Conservation (phyloP, 2,888 invertebrate genomes). For the Chrysomela aeneicollis region DNA sequence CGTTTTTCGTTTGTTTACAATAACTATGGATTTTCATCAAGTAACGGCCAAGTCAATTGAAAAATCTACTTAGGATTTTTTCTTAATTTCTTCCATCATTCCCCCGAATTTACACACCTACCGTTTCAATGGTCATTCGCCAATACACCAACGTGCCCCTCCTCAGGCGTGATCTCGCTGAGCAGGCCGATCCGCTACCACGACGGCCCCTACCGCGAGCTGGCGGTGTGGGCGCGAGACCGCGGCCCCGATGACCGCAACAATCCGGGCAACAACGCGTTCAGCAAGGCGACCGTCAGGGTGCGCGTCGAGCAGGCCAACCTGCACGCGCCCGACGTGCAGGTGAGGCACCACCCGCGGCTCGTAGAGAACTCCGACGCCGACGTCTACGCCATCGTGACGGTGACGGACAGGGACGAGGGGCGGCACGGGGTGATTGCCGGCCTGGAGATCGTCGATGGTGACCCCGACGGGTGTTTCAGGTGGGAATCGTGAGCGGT, state of each 20-base stretch:
- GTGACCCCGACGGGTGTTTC: conserved; percentile 91
- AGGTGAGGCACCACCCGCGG: conserved; percentile 80
- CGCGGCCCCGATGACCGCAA: conserved; percentile 75
- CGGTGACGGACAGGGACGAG: conserved; percentile 82
- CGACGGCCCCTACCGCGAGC: conserved; percentile 74
- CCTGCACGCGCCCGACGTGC: conserved; percentile 84
- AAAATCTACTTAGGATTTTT: too few relatives aligned
- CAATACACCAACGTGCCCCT: too few relatives aligned
- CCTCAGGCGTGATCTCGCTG: conserved; percentile 81
- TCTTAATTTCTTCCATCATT: too few relatives aligned
- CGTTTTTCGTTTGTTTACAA: too few relatives aligned
- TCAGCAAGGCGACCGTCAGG: conserved; percentile 79
- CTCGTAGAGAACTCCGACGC: conserved; percentile 82
- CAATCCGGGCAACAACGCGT: conserved; percentile 60
- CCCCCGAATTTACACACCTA: too few relatives aligned
- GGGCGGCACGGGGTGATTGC: conserved; percentile 87
- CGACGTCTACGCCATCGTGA: conserved; percentile 89
- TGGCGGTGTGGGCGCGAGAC: conserved; percentile 86
- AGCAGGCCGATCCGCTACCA: conserved; percentile 79
- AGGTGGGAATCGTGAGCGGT: too few relatives aligned
- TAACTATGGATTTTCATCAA: too few relatives aligned
- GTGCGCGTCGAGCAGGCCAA: conserved; percentile 85
- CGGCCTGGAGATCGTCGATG: conserved; percentile 83
- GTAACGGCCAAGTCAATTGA: too few relatives aligned
- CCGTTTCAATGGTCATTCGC: too few relatives aligned